phyloP scores from a whole-genome alignment of 1,140 invertebrate species.

The Dysdera silvatica region DNA sequence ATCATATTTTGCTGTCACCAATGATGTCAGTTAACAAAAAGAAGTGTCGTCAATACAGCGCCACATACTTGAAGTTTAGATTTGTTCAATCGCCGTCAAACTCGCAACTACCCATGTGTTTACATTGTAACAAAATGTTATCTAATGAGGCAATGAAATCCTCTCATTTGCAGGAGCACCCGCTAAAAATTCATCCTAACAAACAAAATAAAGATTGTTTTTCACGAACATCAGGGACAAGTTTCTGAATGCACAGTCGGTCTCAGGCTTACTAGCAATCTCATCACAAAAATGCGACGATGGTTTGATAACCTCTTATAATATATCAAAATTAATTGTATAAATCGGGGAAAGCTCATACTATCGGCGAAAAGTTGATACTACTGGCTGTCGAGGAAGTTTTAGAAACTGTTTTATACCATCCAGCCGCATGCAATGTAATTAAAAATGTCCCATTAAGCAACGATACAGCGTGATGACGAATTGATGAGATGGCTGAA shows the following conservation, averaged over 20 bases:
- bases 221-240: no score
- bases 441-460: not conserved
- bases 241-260: no score
- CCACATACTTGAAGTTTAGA: conserved; percentile 1
- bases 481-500: no score
- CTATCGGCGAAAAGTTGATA: not conserved
- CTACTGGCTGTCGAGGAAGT: not conserved
- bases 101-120: not conserved
- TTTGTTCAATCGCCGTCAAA: not conserved
- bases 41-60: not conserved
- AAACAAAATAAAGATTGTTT: no score
- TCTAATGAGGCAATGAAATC: not conserved
- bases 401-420: not conserved
- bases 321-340: not conserved
- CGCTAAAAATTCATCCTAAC: no score
- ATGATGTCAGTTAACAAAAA: not conserved
- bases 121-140: not conserved
- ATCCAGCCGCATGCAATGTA: not conserved
- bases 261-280: no score
- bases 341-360: not conserved
- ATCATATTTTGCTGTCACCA: not conserved
- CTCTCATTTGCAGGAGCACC: no score
- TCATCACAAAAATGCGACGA: no score
- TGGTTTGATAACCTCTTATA: not conserved
- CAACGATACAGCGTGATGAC: no score